Percentiles rank a stretch among this genome's conserved stretches.
Evolutionary conservation across 1,140 invertebrate genomes (phyloP).

Genomic region (Penaeus japonicus): DNA sequence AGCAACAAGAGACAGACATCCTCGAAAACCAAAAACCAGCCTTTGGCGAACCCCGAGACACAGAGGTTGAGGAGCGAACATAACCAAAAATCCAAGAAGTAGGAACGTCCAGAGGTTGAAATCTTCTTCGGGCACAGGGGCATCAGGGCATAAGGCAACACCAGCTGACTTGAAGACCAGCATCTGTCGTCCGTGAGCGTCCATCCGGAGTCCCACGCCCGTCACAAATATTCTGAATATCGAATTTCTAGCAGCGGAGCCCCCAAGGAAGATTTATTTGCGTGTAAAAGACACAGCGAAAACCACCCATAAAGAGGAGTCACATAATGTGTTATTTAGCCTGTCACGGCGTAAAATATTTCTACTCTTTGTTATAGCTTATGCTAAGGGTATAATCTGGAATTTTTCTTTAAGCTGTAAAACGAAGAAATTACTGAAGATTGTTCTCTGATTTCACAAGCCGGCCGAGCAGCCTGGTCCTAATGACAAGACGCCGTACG

Average conservation of each 20-base stretch:
- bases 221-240: slow-evolving; percentile 44
- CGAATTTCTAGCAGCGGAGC: slow-evolving; percentile 24
- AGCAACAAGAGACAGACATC: too few species aligned
- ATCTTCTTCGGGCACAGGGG: too few species aligned
- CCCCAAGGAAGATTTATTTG: slow-evolving; percentile 24
- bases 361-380: slow-evolving; percentile 30
- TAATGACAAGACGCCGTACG: neutral
- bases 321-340: slow-evolving; percentile 7
- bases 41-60: too few species aligned
- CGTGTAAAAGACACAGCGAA: slow-evolving; percentile 2
- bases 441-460: slow-evolving; percentile 42
- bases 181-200: neutral
- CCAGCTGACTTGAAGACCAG: too few species aligned
- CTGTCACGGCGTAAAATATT: slow-evolving; percentile 17
- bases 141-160: too few species aligned
- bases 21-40: too few species aligned
- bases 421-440: slow-evolving; percentile 48
- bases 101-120: too few species aligned
- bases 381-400: slow-evolving; percentile 20
- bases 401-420: slow-evolving; percentile 42
- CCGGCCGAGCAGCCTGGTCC: neutral
- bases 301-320: neutral
- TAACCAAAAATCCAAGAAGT: too few species aligned
- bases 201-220: slow-evolving; percentile 28
- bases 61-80: too few species aligned